A percentile compares a stretch with the other conserved stretches of the same genome.
phyloP scores from a whole-genome alignment of 2,797 vertebrate genomes.

The Pyrocephalus nanus region DNA sequence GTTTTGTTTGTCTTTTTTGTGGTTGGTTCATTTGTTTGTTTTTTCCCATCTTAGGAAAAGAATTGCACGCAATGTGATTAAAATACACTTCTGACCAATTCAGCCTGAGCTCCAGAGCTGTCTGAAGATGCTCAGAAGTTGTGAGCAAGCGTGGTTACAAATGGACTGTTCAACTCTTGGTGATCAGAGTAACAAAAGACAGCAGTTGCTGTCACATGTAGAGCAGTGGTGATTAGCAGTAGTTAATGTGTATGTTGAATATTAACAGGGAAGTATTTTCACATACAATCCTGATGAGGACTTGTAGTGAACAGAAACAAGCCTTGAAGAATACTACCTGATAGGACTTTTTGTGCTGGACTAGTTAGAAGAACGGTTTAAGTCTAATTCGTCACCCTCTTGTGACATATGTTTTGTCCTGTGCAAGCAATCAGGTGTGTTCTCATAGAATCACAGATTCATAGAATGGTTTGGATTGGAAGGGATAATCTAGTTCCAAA shows the following conservation, averaged over 20 bases:
- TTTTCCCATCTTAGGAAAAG: neutral
- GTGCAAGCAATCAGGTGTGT: neutral
- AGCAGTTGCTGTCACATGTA: neutral
- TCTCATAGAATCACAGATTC: neutral
- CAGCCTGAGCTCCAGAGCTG: neutral
- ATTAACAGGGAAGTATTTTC: neutral
- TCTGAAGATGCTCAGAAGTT: neutral
- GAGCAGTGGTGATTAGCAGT: neutral
- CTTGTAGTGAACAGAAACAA: neutral
- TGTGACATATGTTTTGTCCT: neutral
- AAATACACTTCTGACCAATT: neutral
- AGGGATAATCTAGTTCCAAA: neutral
- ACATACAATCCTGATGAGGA: neutral
- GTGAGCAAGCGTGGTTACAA: neutral
- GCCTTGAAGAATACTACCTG: neutral
- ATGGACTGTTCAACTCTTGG: neutral
- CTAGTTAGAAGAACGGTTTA: neutral
- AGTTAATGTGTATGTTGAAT: neutral
- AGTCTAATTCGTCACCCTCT: neutral
- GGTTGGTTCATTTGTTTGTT: neutral
- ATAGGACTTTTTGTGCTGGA: neutral
- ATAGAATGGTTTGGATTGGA: neutral
- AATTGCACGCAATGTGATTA: neutral
- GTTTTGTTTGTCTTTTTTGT: too few species aligned
- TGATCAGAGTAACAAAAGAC: neutral